Evolutionary conservation across 2,888 invertebrate genomes (phyloP).

Genomic region (Antheraea yamamai): DNA sequence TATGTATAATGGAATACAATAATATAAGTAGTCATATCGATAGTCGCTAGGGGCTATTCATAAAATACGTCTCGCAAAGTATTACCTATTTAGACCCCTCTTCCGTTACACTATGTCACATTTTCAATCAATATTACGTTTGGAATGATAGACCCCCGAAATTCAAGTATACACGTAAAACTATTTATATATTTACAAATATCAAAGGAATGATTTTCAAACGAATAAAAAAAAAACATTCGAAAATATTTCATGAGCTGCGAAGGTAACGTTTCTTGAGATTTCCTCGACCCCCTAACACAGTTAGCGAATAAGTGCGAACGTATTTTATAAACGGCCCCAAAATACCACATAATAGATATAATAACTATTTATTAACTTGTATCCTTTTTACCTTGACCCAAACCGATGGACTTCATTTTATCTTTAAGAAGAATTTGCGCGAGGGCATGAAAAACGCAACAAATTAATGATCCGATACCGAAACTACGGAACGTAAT

Average conservation of each 20-base stretch:
- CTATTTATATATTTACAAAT: no score
- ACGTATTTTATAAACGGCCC: background rate
- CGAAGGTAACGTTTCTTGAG: no score
- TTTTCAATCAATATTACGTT: no score
- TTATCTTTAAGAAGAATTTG: slow-evolving; percentile 65
- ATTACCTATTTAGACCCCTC: no score
- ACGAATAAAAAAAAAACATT: no score
- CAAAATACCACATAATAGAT: background rate
- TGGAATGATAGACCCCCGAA: no score
- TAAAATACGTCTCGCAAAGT: no score
- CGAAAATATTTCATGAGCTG: no score
- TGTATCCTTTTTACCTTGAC: slow-evolving; percentile 59
- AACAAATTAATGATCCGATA: slow-evolving; percentile 83
- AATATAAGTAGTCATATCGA: background rate
- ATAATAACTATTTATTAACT: background rate
- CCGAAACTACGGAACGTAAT: slow-evolving; percentile 88
- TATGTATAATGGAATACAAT: background rate
- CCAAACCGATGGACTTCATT: slow-evolving; percentile 38
- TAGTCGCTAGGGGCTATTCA: background rate
- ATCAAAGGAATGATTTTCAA: no score
- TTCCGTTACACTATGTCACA: no score
- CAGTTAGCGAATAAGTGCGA: background rate
- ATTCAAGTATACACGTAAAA: no score
- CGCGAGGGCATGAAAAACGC: slow-evolving; percentile 80
- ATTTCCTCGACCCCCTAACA: no score